These are phyloP conservation scores for Cyphomyrus plagiostoma DNA, from an alignment of 2,113 vertebrate genomes.

Conservation along the genomic window DNA sequence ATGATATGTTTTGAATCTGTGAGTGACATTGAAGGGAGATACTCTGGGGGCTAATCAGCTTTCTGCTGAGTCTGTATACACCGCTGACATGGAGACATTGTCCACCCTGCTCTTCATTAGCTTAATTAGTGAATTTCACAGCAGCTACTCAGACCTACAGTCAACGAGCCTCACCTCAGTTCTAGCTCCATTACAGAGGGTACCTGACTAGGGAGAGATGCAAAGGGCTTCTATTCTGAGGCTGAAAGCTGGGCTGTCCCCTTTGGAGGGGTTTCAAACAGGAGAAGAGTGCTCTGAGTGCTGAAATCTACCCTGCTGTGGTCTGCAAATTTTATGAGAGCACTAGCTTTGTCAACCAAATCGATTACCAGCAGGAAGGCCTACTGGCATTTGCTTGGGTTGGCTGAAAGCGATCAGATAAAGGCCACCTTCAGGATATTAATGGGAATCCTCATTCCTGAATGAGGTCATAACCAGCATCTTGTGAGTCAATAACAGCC, in stretches of 20 bases:
- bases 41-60: neutral
- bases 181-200: neutral
- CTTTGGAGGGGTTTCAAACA: neutral
- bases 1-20: neutral
- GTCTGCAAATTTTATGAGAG: neutral
- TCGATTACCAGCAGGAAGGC: neutral
- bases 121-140: neutral
- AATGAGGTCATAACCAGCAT: neutral
- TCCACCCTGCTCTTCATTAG: neutral
- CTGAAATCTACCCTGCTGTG: neutral
- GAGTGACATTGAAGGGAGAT: neutral
- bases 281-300: neutral
- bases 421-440: neutral
- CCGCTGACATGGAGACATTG: neutral
- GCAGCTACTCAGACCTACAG: neutral
- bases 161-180: neutral
- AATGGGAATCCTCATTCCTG: neutral
- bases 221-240: neutral
- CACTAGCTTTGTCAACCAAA: neutral
- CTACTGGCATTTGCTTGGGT: neutral
- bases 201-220: neutral
- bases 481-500: neutral
- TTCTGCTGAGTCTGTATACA: neutral
- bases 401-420: neutral
- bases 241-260: neutral